A percentile compares a stretch with the other conserved stretches of the same genome.
phyloP scores from a whole-genome alignment of 2,888 invertebrate genomes.

The Drosophila barbarae region DNA sequence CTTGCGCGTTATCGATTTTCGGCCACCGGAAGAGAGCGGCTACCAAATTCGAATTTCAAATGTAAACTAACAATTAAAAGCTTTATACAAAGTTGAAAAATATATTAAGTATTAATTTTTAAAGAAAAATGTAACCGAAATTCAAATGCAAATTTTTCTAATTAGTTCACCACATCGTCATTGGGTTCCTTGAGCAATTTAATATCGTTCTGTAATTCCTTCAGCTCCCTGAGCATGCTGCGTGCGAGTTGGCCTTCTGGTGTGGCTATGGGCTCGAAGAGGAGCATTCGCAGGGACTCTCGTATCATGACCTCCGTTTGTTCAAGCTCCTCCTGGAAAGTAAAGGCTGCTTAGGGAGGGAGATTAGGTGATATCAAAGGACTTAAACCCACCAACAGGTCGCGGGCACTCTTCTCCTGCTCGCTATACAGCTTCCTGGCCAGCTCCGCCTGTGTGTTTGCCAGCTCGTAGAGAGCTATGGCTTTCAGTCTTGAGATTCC shows the following conservation, averaged over 20 bases:
- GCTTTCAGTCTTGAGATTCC: slow-evolving; percentile 81
- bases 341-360: not conserved
- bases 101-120: no score
- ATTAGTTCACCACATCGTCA: slow-evolving; percentile 46
- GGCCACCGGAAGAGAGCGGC: not conserved
- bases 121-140: not conserved
- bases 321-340: slow-evolving; percentile 81
- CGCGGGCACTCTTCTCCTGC: slow-evolving; percentile 60
- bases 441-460: slow-evolving; percentile 84
- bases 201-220: slow-evolving; percentile 82
- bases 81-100: not conserved
- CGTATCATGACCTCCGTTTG: slow-evolving; percentile 83
- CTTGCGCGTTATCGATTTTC: not conserved
- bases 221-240: slow-evolving; percentile 84
- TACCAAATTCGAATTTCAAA: slow-evolving; percentile 1
- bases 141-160: slow-evolving; percentile 1
- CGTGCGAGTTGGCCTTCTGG: slow-evolving; percentile 87
- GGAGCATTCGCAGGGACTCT: slow-evolving; percentile 83
- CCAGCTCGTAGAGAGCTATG: slow-evolving; percentile 88
- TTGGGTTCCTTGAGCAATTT: slow-evolving; percentile 58
- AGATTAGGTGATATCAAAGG: no score
- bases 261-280: slow-evolving; percentile 86
- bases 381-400: slow-evolving; percentile 59
- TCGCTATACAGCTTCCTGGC: slow-evolving; percentile 71
- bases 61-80: not conserved